These are phyloP conservation scores for Coccyzus lansbergi DNA, from an alignment of 2,797 vertebrate species.

Conservation along the genomic window DNA sequence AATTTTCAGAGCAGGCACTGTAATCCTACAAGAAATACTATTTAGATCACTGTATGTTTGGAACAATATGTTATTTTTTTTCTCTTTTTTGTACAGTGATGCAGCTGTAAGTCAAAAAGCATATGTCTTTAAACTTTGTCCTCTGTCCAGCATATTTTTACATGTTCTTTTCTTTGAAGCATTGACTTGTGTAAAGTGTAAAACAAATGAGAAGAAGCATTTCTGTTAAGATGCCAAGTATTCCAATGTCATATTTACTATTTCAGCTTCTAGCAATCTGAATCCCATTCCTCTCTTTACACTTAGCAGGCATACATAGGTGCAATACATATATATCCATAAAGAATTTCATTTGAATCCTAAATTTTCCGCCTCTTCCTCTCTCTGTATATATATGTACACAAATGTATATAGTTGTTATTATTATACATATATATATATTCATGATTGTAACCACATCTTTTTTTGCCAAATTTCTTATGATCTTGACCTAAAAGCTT, in stretches of 20 bases:
- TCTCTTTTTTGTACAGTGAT: not conserved
- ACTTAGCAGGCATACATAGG: not conserved
- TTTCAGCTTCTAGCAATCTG: not conserved
- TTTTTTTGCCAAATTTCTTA: not conserved
- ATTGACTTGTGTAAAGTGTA: not conserved
- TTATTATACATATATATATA: not conserved
- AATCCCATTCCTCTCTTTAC: not conserved
- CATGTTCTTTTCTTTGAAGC: not conserved
- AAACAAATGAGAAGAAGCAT: not conserved
- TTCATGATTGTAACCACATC: not conserved
- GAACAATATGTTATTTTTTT: not conserved
- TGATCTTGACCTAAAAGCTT: not conserved
- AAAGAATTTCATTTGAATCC: not conserved
- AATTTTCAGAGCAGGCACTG: not conserved
- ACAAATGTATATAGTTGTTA: not conserved
- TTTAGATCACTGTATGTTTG: not conserved
- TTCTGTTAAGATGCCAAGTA: not conserved
- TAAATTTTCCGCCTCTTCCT: not conserved
- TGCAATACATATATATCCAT: not conserved
- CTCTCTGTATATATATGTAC: not conserved
- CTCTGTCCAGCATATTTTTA: not conserved
- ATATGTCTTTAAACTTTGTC: not conserved
- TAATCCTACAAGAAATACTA: not conserved
- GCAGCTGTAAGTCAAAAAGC: not conserved
- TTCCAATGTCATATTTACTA: not conserved